phyloP scores from a whole-genome alignment of 2,888 invertebrate species.

The Platycheirus rosarum region DNA sequence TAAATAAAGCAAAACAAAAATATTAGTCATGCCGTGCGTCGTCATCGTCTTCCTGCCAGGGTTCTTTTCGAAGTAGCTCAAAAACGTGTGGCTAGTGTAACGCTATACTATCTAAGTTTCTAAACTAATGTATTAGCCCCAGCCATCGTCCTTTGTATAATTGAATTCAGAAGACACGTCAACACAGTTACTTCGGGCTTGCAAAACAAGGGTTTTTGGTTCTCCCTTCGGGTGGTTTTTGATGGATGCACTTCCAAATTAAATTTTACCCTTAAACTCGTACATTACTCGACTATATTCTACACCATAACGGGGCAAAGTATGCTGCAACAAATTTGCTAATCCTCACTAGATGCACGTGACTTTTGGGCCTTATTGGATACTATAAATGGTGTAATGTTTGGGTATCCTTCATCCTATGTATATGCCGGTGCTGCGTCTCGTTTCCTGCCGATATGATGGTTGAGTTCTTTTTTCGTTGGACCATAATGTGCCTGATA shows the following conservation, averaged over 20 bases:
- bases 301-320: conserved; percentile 44
- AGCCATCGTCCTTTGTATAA: conserved; percentile 48
- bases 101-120: conserved; percentile 57
- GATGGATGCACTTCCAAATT: conserved; percentile 74
- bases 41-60: conserved; percentile 4
- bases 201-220: conserved; percentile 45
- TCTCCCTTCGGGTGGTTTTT: conserved; percentile 60
- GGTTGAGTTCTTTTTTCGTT: conserved; percentile 8
- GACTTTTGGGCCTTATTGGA: conserved; percentile 63
- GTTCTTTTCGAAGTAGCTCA: conserved; percentile 38
- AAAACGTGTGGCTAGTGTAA: conserved; percentile 59
- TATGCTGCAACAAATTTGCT: conserved; percentile 68
- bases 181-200: conserved; percentile 47
- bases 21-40: conserved; percentile 65
- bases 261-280: conserved; percentile 64
- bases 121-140: conserved; percentile 68
- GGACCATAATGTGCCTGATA: conserved; percentile 34
- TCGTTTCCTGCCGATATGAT: not conserved
- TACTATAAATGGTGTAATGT: conserved; percentile 29
- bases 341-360: conserved; percentile 69
- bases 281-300: not conserved
- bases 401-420: conserved; percentile 6
- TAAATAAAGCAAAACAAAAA: conserved; percentile 70
- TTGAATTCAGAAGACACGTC: conserved; percentile 71
- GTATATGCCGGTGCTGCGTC: not conserved